phyloP scores from a whole-genome alignment of 2,888 invertebrate genomes.

The Volucella bombylans region DNA sequence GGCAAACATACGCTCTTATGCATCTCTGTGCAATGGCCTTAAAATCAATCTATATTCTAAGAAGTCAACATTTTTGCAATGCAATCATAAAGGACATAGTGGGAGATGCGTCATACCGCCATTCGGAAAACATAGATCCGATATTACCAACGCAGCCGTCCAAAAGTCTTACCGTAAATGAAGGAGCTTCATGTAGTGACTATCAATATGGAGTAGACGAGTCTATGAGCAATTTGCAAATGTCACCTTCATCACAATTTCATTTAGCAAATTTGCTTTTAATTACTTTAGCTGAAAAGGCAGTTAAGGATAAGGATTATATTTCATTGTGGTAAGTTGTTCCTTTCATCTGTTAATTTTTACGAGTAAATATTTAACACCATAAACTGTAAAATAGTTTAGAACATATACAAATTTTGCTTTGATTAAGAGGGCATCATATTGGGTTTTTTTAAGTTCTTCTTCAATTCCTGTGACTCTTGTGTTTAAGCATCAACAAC shows the following conservation, averaged over 20 bases:
- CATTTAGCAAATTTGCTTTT: slow-evolving; percentile 82
- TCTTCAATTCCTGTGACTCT: no score
- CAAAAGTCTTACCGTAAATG: slow-evolving; percentile 75
- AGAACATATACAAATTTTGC: no score
- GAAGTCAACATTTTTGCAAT: slow-evolving; percentile 79
- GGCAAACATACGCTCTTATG: slow-evolving; percentile 82
- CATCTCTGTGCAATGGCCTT: slow-evolving; percentile 82
- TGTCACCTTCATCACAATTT: slow-evolving; percentile 82
- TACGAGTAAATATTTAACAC: no score
- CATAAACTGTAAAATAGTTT: no score
- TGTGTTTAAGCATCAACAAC: no score
- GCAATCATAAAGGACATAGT: slow-evolving; percentile 78
- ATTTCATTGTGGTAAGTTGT: slow-evolving; percentile 80
- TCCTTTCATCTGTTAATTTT: neutral
- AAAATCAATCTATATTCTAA: slow-evolving; percentile 80
- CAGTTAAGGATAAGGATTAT: slow-evolving; percentile 82
- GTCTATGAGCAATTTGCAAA: slow-evolving; percentile 80
- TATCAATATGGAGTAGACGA: slow-evolving; percentile 81
- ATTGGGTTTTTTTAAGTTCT: no score
- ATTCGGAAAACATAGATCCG: slow-evolving; percentile 80
- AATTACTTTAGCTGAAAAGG: slow-evolving; percentile 81
- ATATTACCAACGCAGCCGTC: slow-evolving; percentile 77
- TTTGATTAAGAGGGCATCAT: no score
- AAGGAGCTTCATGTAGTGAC: slow-evolving; percentile 80
- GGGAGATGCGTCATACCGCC: slow-evolving; percentile 79